Percentiles rank a stretch among this genome's conserved stretches.
Conservation (phyloP, 2,113 vertebrate genomes). For the Motacilla tschutschensis region DNA sequence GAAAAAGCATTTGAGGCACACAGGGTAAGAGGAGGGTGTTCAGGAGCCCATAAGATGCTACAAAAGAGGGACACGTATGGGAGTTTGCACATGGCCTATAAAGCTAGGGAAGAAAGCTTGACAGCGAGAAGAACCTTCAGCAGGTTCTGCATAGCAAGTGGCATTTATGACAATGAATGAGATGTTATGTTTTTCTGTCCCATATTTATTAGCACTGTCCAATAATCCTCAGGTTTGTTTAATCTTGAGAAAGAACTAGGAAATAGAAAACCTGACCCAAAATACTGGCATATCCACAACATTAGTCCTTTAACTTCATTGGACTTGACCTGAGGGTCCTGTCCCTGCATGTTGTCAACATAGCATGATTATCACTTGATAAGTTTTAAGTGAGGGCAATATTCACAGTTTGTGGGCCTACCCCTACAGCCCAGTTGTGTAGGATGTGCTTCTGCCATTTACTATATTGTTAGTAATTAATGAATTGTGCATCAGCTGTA, state of each 20-base stretch:
- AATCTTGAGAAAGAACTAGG: neutral
- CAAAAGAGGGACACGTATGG: neutral
- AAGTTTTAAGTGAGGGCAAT: neutral
- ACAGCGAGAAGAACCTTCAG: neutral
- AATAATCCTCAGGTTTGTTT: neutral
- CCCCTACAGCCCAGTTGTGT: neutral
- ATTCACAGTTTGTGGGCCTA: neutral
- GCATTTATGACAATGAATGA: neutral
- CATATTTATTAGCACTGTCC: neutral
- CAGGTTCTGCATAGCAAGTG: neutral
- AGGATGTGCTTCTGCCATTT: neutral
- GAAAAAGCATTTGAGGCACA: neutral
- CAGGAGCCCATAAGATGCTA: neutral
- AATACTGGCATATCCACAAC: neutral
- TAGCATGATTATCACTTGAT: neutral
- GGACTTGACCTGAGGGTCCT: neutral
- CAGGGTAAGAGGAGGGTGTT: neutral
- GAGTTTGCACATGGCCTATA: neutral
- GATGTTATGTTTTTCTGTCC: neutral
- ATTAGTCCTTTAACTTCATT: neutral
- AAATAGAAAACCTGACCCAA: neutral
- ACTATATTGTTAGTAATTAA: neutral
- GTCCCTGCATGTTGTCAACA: rapidly evolving
- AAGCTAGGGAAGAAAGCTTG: neutral
- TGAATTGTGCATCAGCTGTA: neutral